phyloP scores from a whole-genome alignment of 2,888 invertebrate genomes.

The Pseudoips prasinana region DNA sequence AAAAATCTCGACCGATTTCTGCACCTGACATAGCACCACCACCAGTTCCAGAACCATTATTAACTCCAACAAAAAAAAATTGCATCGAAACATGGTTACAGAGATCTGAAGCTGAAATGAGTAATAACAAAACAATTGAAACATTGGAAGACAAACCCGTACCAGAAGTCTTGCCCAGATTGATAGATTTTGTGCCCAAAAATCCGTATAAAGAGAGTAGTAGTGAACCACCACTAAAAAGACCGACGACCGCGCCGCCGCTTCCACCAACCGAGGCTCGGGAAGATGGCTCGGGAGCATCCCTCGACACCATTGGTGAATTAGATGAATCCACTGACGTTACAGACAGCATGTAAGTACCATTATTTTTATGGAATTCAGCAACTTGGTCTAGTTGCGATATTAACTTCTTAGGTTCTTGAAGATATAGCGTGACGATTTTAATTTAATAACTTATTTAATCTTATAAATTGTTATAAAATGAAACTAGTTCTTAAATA shows the following conservation, averaged over 20 bases:
- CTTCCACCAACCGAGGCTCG: conserved; percentile 68
- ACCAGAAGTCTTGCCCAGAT: conserved; percentile 82
- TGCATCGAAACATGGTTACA: conserved; percentile 76
- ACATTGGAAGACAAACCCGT: conserved; percentile 61
- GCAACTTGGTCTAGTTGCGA: no score
- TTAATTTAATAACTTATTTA: no score
- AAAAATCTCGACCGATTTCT: conserved; percentile 57
- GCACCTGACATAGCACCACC: conserved; percentile 55
- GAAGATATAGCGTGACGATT: no score
- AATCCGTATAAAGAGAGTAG: conserved; percentile 68
- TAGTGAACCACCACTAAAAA: conserved; percentile 46
- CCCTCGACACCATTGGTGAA: conserved; percentile 87
- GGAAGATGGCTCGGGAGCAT: conserved; percentile 82
- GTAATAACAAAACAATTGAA: conserved; percentile 62
- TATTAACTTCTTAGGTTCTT: no score
- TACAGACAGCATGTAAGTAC: conserved; percentile 69
- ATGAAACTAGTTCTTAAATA: no score
- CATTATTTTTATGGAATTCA: no score
- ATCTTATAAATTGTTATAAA: no score
- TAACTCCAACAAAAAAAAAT: conserved; percentile 74
- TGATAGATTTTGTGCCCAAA: conserved; percentile 88
- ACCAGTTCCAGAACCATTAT: conserved; percentile 56
- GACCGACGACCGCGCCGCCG: conserved; percentile 67
- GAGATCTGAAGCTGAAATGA: conserved; percentile 75
- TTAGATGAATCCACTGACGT: conserved; percentile 83